Conservation (phyloP, 2,888 invertebrate species). For the Leucozona laternaria region DNA sequence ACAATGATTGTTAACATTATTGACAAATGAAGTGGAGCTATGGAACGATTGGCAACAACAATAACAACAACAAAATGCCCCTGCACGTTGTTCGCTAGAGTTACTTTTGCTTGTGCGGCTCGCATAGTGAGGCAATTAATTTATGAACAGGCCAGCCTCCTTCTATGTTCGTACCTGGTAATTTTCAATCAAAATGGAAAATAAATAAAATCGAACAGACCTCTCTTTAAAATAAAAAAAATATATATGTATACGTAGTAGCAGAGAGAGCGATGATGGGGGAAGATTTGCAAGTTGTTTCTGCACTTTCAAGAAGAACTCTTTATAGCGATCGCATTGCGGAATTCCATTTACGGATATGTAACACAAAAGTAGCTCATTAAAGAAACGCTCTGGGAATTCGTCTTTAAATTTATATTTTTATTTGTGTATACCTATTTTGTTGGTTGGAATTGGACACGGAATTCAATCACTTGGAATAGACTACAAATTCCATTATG, state of each 20-base stretch:
- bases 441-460: conserved; percentile 13
- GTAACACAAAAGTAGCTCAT: conserved; percentile 72
- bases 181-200: conserved; percentile 42
- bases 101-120: conserved; percentile 13
- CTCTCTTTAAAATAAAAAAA: background rate
- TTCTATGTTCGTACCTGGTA: conserved; percentile 49
- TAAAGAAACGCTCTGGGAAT: conserved; percentile 65
- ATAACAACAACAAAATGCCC: conserved; percentile 6
- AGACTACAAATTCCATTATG: conserved; percentile 8
- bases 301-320: conserved; percentile 64
- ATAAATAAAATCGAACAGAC: conserved; percentile 34
- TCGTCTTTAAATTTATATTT: conserved; percentile 28
- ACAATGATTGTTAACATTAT: conserved; percentile 68
- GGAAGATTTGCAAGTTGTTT: conserved; percentile 70
- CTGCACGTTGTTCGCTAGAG: background rate
- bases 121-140: conserved; percentile 64
- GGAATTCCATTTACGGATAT: conserved; percentile 71
- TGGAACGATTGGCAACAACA: conserved; percentile 8
- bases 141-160: conserved; percentile 58
- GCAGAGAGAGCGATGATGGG: conserved; percentile 1
- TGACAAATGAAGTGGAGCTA: conserved; percentile 71
- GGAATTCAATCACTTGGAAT: conserved; percentile 36
- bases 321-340: conserved; percentile 54
- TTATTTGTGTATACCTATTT: background rate
- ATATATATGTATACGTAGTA: no score